Evolutionary conservation across 2,888 invertebrate genomes (phyloP).

Genomic region (Melolontha melolontha): DNA sequence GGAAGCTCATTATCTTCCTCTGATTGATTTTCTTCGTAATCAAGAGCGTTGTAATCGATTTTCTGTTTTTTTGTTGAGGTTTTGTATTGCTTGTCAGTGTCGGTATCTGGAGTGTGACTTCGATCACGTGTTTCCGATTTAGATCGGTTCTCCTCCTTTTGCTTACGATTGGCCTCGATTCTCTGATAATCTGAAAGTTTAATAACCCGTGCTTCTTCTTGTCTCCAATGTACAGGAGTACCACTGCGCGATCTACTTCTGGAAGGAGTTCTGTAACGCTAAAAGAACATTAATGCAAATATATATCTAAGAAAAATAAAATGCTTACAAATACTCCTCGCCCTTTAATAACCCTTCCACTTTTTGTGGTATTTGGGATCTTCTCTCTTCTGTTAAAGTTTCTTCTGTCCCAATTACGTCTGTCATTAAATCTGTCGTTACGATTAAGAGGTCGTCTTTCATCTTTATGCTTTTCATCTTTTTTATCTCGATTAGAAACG

Average conservation of each 20-base stretch:
- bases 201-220: constrained; percentile 87
- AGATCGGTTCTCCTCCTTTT: constrained; percentile 44
- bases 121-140: constrained; percentile 35
- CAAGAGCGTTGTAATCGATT: constrained; percentile 79
- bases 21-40: constrained; percentile 71
- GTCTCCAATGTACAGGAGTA: constrained; percentile 95
- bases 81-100: constrained; percentile 11
- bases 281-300: constrained; percentile 42
- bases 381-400: constrained; percentile 57
- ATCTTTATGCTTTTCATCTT: constrained; percentile 52
- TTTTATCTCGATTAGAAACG: constrained; percentile 63
- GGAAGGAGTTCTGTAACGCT: constrained; percentile 90
- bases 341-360: constrained; percentile 90
- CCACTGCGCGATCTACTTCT: constrained; percentile 87
- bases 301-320: constrained; percentile 1
- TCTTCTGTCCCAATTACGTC: constrained; percentile 63
- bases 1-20: constrained; percentile 57
- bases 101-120: constrained; percentile 27
- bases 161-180: constrained; percentile 74
- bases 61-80: constrained; percentile 46
- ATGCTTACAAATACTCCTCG: constrained; percentile 89
- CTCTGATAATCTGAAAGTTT: constrained; percentile 85
- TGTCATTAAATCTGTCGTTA: constrained; percentile 53
- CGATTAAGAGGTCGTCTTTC: constrained; percentile 52
- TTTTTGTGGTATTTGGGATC: constrained; percentile 71